Evolutionary conservation across 2,797 vertebrate species (phyloP).

Genomic region (Anguilla obscura): DNA sequence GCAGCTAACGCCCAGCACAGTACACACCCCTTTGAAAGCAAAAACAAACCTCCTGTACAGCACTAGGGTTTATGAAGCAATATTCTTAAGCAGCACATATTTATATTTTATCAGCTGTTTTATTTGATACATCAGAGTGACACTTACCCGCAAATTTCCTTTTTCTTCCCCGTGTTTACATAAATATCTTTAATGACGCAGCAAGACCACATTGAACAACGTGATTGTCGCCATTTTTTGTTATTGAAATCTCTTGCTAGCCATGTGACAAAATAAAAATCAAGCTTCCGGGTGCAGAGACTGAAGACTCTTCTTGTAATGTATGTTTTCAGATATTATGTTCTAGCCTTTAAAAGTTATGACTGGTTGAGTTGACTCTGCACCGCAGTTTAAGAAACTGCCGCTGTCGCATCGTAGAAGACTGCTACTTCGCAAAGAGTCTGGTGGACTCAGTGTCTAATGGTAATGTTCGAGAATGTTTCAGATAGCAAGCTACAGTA

Average conservation of each 20-base stretch:
- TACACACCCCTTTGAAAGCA: constrained; percentile 73
- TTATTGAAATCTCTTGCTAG: constrained; percentile 85
- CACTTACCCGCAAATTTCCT: constrained; percentile 63
- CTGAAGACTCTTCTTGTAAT: constrained; percentile 2
- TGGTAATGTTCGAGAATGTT: constrained; percentile 27
- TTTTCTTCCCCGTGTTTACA: constrained; percentile 73
- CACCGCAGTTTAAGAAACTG: constrained; percentile 3
- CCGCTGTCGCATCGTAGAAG: background rate
- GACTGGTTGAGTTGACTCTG: background rate
- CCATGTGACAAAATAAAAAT: constrained; percentile 85
- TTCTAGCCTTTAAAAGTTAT: background rate
- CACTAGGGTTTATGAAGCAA: background rate
- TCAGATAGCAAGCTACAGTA: constrained; percentile 6
- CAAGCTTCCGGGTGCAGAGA: constrained; percentile 75
- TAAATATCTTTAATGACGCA: constrained; percentile 91
- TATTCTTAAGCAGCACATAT: background rate
- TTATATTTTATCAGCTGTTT: background rate
- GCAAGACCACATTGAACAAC: constrained; percentile 83
- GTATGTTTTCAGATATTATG: background rate
- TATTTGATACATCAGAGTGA: constrained; percentile 33
- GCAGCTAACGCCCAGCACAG: constrained; percentile 75
- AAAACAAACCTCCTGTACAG: constrained; percentile 67
- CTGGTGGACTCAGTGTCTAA: background rate
- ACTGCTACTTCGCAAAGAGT: constrained; percentile 1
- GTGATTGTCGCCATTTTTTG: constrained; percentile 98